Percentiles rank a stretch among this genome's conserved stretches.
Conservation (phyloP, 2,888 invertebrate genomes). For the Nemurella pictetii region DNA sequence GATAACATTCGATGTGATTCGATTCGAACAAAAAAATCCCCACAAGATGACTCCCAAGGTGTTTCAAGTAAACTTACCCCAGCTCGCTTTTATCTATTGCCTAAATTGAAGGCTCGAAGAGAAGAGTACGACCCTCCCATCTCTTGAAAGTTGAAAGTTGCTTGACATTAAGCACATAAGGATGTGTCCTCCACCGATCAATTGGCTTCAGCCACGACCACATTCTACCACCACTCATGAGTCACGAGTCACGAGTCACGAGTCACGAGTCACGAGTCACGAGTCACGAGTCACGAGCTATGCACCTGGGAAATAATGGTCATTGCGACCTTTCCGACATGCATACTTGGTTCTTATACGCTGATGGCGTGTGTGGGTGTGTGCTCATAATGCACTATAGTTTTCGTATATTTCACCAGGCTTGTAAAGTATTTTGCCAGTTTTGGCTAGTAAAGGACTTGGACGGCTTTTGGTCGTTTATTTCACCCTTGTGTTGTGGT, state of each 20-base stretch:
- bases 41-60: slow-evolving; percentile 25
- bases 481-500: slow-evolving; percentile 27
- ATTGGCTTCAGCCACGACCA: neutral
- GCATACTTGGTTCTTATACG: neutral
- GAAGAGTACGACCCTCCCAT: neutral
- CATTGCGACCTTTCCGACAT: neutral
- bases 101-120: neutral
- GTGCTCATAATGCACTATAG: slow-evolving; percentile 1
- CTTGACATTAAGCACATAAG: neutral
- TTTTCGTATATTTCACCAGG: slow-evolving; percentile 6
- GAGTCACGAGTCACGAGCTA: too few relatives aligned
- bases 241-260: too few relatives aligned
- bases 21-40: slow-evolving; percentile 26
- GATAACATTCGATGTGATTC: slow-evolving; percentile 24
- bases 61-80: neutral
- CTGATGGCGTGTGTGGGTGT: neutral
- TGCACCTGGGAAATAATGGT: neutral
- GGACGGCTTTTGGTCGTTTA: slow-evolving; percentile 18
- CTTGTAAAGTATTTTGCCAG: slow-evolving; percentile 2
- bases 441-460: slow-evolving; percentile 23
- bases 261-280: too few relatives aligned
- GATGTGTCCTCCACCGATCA: neutral
- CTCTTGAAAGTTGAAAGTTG: slow-evolving; percentile 12
- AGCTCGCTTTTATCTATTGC: slow-evolving; percentile 19
- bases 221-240: neutral